Evolutionary conservation across 1,140 invertebrate species (phyloP), one percentile per base, ranked within the genome.

Genomic region (Zaprionus nigranus): DNA sequence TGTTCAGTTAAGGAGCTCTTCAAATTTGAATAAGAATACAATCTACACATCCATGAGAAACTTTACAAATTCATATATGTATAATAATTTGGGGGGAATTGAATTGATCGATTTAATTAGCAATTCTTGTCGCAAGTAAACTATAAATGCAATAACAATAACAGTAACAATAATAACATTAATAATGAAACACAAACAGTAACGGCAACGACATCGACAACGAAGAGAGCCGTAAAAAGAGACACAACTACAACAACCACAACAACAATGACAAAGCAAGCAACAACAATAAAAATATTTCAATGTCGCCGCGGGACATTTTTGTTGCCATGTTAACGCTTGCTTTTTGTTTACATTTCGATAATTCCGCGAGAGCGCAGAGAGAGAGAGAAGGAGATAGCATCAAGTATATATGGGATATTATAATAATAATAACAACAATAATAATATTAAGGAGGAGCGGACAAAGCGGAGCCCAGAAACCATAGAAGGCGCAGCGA

Each of bases 261-360:
- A 38, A 34, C 24, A 60, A 58, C 2, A 60, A 40, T 17, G 54
- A 22, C 20, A 70, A 65, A 46, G 40, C 40, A 20, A 17, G n/a
- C 53, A 69, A 82, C 76, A 91, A 92, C 78, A 92, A 90, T 91
- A 92, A 92, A 84, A 83, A 91, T 92, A 92, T 81, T 86, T 92
- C 91, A 92, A 80, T 90, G 91, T 80, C 91, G 64, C 91, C 77
- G 91, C 91, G 75, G 91, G 91, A 86, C 78, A 74, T 88, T 84
- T 92, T 92, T 92, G 91, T 92, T 92, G 81, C 91, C 91, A 92
- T 92, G 91, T 92, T 92, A 92, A 86, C 91, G 91, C 91, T 90
- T 83, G 78, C 81, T 91, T 82, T 90, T 82, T 86, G 82, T 85
- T 85, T 82, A 85, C 82, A 86, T 85, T 86, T 86, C 75, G 64